Conservation (phyloP, 2,888 invertebrate genomes). For the Drosophila rellima region DNA sequence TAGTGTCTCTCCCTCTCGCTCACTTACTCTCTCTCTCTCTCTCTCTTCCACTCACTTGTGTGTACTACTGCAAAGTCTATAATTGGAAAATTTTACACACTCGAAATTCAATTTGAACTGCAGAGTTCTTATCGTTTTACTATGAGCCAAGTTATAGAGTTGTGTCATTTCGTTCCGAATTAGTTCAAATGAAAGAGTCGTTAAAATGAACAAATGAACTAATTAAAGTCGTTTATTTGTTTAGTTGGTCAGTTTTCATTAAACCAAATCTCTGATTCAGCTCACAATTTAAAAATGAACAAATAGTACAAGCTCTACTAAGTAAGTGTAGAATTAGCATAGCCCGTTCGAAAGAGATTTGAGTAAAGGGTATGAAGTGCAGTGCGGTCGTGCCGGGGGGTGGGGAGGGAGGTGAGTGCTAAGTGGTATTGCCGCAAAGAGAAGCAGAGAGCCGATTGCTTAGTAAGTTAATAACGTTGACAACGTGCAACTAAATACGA, state of each 20-base stretch:
- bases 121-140: conserved; percentile 27
- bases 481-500: conserved; percentile 35
- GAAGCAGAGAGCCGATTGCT: conserved; percentile 19
- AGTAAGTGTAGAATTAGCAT: conserved; percentile 48
- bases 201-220: no score
- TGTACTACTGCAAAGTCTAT: conserved; percentile 61
- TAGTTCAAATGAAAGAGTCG: no score
- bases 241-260: no score
- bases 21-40: not conserved
- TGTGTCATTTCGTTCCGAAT: no score
- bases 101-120: conserved; percentile 74
- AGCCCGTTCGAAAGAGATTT: not conserved
- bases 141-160: conserved; percentile 39
- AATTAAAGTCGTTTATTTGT: no score
- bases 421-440: conserved; percentile 41
- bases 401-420: not conserved
- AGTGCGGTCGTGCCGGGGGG: not conserved
- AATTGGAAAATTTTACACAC: conserved; percentile 81
- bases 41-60: not conserved
- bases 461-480: conserved; percentile 47
- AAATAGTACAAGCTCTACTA: not conserved
- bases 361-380: conserved; percentile 1
- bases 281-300: no score
- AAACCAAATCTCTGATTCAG: no score
- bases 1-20: conserved; percentile 5